Evolutionary conservation across 2,888 invertebrate species (phyloP).

Genomic region (Microdon myrmicae): DNA sequence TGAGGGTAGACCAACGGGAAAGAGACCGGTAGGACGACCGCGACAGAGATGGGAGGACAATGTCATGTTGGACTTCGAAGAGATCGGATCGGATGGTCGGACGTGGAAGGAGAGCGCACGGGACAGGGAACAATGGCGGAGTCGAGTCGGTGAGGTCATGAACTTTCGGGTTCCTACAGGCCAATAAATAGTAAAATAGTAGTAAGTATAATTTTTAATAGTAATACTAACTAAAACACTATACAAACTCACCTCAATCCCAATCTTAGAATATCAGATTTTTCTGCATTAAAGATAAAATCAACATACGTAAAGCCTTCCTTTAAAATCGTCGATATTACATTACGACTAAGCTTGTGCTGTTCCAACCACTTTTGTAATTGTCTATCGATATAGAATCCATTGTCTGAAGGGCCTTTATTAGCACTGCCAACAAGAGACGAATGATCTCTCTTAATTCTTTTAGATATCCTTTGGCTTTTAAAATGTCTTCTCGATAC

Average conservation of each 20-base stretch:
- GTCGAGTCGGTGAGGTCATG: too few species aligned
- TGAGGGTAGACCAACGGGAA: too few species aligned
- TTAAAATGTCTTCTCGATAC: background rate
- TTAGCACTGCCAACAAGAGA: background rate
- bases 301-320: slow-evolving; percentile 86
- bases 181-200: too few species aligned
- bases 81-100: too few species aligned
- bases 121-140: too few species aligned
- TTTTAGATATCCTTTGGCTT: slow-evolving; percentile 39
- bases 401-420: background rate
- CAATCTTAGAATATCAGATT: slow-evolving; percentile 83
- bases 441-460: background rate
- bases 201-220: too few species aligned
- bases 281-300: slow-evolving; percentile 79
- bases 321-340: slow-evolving; percentile 74
- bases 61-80: too few species aligned
- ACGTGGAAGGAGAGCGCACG: too few species aligned
- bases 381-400: slow-evolving; percentile 67
- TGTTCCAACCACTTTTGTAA: slow-evolving; percentile 79
- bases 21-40: too few species aligned
- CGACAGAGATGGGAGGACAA: too few species aligned
- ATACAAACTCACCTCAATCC: slow-evolving; percentile 75
- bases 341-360: slow-evolving; percentile 75
- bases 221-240: too few species aligned
- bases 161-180: too few species aligned